These are phyloP conservation scores for Geococcyx californianus DNA, from an alignment of 2,113 vertebrate genomes.

Conservation along the genomic window DNA sequence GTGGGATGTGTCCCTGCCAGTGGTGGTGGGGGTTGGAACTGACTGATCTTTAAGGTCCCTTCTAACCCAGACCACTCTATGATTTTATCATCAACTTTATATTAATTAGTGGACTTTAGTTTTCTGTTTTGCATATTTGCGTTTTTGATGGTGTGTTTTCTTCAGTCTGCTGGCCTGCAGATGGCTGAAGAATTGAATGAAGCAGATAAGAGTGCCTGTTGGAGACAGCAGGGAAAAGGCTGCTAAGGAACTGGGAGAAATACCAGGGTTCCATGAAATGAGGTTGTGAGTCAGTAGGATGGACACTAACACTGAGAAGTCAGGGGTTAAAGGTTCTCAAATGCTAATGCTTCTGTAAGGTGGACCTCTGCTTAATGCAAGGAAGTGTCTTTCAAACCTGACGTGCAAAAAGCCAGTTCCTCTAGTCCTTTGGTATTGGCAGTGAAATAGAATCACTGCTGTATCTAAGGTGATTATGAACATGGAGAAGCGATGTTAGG, in stretches of 20 bases:
- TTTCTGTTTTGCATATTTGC: background rate
- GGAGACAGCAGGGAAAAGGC: background rate
- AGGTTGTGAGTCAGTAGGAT: background rate
- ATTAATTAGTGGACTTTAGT: background rate
- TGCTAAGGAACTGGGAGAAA: background rate
- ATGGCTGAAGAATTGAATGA: background rate
- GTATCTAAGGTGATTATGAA: background rate
- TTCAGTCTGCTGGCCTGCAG: background rate
- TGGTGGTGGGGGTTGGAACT: too few relatives aligned
- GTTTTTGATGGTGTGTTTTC: background rate
- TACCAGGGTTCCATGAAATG: background rate
- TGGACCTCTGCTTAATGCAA: background rate
- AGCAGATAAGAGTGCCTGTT: background rate
- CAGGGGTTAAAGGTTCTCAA: background rate
- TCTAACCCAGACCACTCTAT: too few relatives aligned
- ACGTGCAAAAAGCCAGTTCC: background rate
- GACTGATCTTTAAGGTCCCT: too few relatives aligned
- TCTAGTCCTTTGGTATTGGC: background rate
- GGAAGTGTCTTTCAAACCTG: background rate
- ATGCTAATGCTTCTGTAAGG: background rate
- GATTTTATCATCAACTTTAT: background rate
- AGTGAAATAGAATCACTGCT: background rate
- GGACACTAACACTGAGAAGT: background rate
- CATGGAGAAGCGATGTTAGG: fast-evolving
- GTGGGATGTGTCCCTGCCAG: too few relatives aligned